Conservation (phyloP, 2,797 vertebrate species). For the Silurus aristotelis region DNA sequence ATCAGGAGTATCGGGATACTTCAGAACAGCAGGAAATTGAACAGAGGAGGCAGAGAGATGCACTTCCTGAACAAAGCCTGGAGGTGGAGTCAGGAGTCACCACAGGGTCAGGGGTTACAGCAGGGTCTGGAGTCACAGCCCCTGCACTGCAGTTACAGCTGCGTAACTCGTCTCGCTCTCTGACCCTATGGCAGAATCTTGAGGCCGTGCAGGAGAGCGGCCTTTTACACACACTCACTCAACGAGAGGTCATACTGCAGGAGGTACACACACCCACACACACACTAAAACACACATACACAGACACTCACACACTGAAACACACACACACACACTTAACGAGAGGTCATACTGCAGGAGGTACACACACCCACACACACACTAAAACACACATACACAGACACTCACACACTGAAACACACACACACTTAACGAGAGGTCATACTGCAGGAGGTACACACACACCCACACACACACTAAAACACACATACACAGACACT, state of each 20-base stretch:
- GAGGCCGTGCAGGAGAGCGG: conserved; percentile 85
- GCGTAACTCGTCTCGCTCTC: conserved; percentile 68
- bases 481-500: background rate
- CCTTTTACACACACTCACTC: conserved; percentile 79
- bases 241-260: conserved; percentile 88
- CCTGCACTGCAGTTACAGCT: conserved; percentile 75
- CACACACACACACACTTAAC: too few species aligned
- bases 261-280: conserved; percentile 77
- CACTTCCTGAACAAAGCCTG: conserved; percentile 54
- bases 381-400: too few species aligned
- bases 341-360: too few species aligned
- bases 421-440: conserved; percentile 75
- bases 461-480: background rate
- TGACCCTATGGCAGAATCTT: conserved; percentile 94
- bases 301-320: background rate
- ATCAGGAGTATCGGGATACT: conserved; percentile 95
- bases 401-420: background rate
- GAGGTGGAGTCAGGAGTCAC: conserved; percentile 26
- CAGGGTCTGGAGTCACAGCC: conserved; percentile 43
- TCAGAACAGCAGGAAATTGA: conserved; percentile 92
- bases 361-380: too few species aligned
- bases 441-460: conserved; percentile 84
- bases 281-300: conserved; percentile 13
- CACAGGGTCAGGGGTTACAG: conserved; percentile 27
- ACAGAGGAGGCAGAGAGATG: conserved; percentile 85